These are phyloP conservation scores for Aphis craccivora DNA, from an alignment of 1,140 invertebrate genomes.

Conservation along the genomic window DNA sequence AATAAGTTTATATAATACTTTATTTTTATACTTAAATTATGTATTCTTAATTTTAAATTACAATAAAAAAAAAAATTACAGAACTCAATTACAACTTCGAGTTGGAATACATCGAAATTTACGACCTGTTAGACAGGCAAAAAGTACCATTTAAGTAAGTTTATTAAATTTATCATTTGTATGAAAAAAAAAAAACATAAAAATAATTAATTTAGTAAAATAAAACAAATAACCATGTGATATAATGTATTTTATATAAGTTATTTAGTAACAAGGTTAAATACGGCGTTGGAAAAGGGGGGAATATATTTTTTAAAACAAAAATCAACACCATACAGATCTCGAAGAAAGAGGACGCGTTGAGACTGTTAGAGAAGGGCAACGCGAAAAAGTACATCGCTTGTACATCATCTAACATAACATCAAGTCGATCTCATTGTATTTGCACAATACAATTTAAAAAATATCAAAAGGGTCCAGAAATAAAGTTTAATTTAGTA, in stretches of 20 bases:
- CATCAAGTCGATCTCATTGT: background rate
- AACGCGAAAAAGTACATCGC: background rate
- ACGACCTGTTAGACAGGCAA: background rate
- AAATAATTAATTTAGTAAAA: background rate
- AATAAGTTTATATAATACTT: too few species aligned
- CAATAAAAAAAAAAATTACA: too few species aligned
- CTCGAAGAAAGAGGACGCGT: rapidly evolving
- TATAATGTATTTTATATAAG: too few species aligned
- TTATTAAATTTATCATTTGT: too few species aligned
- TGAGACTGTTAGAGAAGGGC: background rate
- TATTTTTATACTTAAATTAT: too few species aligned
- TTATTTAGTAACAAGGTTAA: background rate
- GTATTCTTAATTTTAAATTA: too few species aligned
- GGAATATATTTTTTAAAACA: too few species aligned
- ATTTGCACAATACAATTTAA: background rate
- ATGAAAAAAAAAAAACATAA: background rate
- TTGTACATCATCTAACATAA: background rate
- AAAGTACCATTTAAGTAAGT: too few species aligned
- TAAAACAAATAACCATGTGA: background rate
- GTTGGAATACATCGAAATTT: background rate
- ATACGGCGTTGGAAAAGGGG: too few species aligned
- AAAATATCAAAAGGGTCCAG: background rate
- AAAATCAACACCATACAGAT: too few species aligned
- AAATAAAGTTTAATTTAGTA: background rate
- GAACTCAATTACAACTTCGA: too few species aligned